Evolutionary conservation across 1,140 invertebrate species (phyloP), one percentile per base, ranked within the genome.

Genomic region (Bombus sibiricus): DNA sequence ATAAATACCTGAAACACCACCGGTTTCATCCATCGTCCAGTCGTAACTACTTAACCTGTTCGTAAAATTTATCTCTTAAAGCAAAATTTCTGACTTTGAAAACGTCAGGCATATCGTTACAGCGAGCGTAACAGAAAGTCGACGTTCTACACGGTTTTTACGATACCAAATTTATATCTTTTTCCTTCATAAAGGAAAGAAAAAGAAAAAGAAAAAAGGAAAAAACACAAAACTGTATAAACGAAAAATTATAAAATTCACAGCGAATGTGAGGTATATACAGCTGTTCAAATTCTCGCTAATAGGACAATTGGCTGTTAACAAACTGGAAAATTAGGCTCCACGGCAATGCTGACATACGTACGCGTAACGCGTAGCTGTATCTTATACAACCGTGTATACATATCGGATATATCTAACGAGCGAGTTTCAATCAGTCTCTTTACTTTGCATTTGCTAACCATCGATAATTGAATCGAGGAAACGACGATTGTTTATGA

Each of bases 401-500:
- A 53, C 25, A 73, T n/a, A 37, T 66, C 13, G 62, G 62, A 32
- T 66, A 6, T 15, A 66, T 66, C n/a, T 32, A 32, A 66, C 64
- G 59, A 85, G 79, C 77, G 76, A 85, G 83, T 32, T 74, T 81
- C 81, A 83, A 88, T 86, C 85, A 77, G 62, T 77, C 39, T 18
- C 71, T 25, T 39, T 74, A 43, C 59, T 81, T 85, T 74, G 83
- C 78, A 66, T 59, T 28, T 62, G 81, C 81, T 85, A 57, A 89
- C 47, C 69, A 72, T 82, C 74, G 74, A 85, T 90, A 86, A 87
- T 81, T 47, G 66, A 41, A 62, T 39, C 28, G 64, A 43, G 68
- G 43, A 74, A 57, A 39, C 59, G 53, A 53, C 43, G 76, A 80
- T 83, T 89, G 84, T 89, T 89, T 89, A 89, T 89, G 84, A 89